A percentile compares a stretch with the other conserved stretches of the same genome.
phyloP scores from a whole-genome alignment of 2,888 invertebrate species.

The Rhagium mordax region DNA sequence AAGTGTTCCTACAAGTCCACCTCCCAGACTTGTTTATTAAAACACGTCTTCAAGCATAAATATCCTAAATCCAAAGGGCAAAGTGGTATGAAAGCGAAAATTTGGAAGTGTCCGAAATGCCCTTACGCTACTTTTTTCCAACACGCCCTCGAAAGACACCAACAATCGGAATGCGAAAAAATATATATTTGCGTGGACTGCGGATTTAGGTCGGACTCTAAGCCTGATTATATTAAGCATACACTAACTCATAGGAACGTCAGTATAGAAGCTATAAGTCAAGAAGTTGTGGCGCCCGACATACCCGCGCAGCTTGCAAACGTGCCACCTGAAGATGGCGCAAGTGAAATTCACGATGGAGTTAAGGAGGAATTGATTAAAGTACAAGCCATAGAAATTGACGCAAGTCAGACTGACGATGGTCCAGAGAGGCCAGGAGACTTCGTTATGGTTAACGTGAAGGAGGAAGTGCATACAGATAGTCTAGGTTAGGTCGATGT shows the following conservation, averaged over 20 bases:
- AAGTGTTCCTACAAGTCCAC: conserved; percentile 39
- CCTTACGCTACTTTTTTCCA: conserved; percentile 32
- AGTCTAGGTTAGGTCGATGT: not conserved
- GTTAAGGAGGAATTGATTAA: not conserved
- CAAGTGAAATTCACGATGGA: not conserved
- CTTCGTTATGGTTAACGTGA: not conserved
- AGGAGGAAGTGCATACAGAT: not conserved
- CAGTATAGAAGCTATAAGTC: not conserved
- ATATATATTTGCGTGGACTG: conserved; percentile 33
- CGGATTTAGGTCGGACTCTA: conserved; percentile 5
- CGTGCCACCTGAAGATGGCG: not conserved
- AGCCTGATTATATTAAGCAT: conserved; percentile 38
- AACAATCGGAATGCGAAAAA: not conserved
- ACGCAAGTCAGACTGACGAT: not conserved
- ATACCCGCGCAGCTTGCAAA: too few species aligned
- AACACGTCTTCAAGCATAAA: conserved; percentile 35
- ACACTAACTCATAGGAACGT: conserved; percentile 35
- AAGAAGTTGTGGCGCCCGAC: not conserved
- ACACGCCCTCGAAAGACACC: conserved; percentile 26
- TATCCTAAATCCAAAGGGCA: not conserved
- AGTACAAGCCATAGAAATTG: not conserved
- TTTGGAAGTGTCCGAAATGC: conserved; percentile 33
- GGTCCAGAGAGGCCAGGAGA: not conserved
- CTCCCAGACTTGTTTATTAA: conserved; percentile 32
- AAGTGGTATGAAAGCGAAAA: not conserved